Base-by-base conservation (phyloP, 2,888 invertebrate species). In the Antitype chi region DNA sequence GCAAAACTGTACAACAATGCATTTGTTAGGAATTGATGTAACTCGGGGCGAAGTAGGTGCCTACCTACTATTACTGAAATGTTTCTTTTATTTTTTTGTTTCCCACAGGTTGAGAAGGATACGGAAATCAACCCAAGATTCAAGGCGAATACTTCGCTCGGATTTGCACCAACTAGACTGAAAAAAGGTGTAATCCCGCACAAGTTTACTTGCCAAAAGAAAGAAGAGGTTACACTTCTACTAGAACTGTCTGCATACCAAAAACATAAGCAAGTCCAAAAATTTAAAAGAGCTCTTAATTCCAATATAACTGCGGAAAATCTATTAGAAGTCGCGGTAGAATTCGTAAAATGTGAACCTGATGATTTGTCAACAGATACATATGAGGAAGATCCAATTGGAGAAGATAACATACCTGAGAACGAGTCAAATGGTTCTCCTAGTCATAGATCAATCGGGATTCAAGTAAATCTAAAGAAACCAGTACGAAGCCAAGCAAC, bases 281-380 rank as follows among this genome's bases (percentile, higher is more conserved):
- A 9, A 53, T 72, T 77, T 55, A 53, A 80, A 72, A 71, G 49
- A 62, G 77, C 53, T 72, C 62, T 72, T 20, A 49, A 80, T 38
- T 53, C 38, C 15, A 62, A 62, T 53, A 80, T 80, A 49, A 11
- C 28, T 62, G 62, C 47, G 0, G 62, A 62, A 77, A 80, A 80
- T 43, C 1, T 77, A 72, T n/a, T 72, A 49, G 49, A 62, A 80
- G 80, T 80, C 11, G 72, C 77, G 15, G 28, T 77, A 62, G 77
- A 77, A 72, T 77, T 77, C 23, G 43, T 72, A 28, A 77, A 77
- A 80, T 62, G 77, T 55, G 80, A 77, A 72, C 80, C 80, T n/a
- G 49, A 17, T 38, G 38, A 5, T 25, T 74, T 38, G 38, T 74
- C 49, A 11, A 62, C n/a, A 62, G 38, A 80, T 49, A 20, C 23